Base-by-base conservation (phyloP, 2,888 invertebrate species). In the Meiosimyza platycephala region DNA sequence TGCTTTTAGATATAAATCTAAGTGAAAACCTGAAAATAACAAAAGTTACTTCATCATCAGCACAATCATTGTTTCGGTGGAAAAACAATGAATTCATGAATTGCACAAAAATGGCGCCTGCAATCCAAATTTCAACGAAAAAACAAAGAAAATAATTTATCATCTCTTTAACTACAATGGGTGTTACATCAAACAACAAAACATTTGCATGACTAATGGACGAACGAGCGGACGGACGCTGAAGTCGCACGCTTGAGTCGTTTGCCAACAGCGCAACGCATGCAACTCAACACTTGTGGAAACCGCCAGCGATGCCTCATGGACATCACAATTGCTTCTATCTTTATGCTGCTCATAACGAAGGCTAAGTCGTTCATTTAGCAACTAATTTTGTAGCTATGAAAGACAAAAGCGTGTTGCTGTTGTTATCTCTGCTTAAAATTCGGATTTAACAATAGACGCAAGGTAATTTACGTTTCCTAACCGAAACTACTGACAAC, bases 191-290 rank as follows among this genome's bases (percentile, higher is more conserved):
- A 40, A 40, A 40, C 22, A 68, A 22, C 68, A 68, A 57, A 47
- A 59, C 48, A 48, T 68, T 68, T 59, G 59, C 57, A 68, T 57
- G 22, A 28, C 40, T 54, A 48, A 59, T 50, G 50, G 22, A 50
- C 59, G 50, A 59, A 47, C 68, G 59, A 7, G 6, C 59, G 48
- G 48, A 50, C 59, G 59, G 68, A 47, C 68, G 59, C 22, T 57
- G 40, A 18, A 22, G 55, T 67, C 57, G 59, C 48, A 68, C 67
- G 68, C 48, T 57, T 59, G 59, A 50, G 22, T 68, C 68, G 57
- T 18, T 54, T 64, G 59, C n/a, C 59, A 57, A 18, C 57, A 55
- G 67, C 48, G 40, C 57, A 18, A 57, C 57, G 40, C 22, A 40
- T 66, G 52, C 33, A 66, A 33, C 54, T 54, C 52, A 54, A 13